phyloP scores from a whole-genome alignment of 1,140 invertebrate species.

The Macrocentrus cingulum region DNA sequence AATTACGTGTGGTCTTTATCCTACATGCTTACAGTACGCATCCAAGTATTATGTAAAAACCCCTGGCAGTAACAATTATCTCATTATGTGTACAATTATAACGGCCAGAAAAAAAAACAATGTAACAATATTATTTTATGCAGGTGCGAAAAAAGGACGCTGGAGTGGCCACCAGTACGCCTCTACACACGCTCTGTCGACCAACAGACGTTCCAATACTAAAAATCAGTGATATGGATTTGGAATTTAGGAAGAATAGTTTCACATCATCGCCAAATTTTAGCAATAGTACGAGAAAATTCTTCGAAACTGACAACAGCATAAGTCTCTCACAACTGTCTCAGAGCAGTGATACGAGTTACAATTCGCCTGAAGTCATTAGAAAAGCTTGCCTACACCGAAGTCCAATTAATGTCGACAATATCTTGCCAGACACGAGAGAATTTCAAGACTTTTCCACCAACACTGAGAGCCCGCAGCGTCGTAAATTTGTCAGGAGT shows the following conservation, averaged over 20 bases:
- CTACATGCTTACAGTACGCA: conserved; percentile 15
- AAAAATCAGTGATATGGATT: conserved; percentile 7
- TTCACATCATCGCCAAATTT: conserved; percentile 7
- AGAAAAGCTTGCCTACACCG: conserved; percentile 21
- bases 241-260: conserved; percentile 9
- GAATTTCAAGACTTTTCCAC: conserved; percentile 24
- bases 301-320: not conserved
- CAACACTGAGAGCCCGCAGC: conserved; percentile 22
- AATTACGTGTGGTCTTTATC: conserved; percentile 12
- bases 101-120: not conserved
- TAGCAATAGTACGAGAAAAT: not conserved
- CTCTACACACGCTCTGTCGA: conserved; percentile 31
- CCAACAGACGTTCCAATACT: conserved; percentile 18
- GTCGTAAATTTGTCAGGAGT: conserved; percentile 8
- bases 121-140: conserved; percentile 6
- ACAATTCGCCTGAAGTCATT: conserved; percentile 18
- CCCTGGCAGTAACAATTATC: conserved; percentile 9
- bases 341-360: conserved; percentile 11
- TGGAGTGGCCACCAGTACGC: conserved; percentile 47
- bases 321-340: conserved; percentile 18
- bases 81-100: not conserved
- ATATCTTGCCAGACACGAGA: conserved; percentile 28
- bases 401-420: conserved; percentile 30
- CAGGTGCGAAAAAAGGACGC: conserved; percentile 39
- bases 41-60: conserved; percentile 6